A percentile compares a stretch with the other conserved stretches of the same genome.
These are phyloP conservation scores for Trachymyrmex cornetzi DNA, from an alignment of 1,140 invertebrate species.

Conservation along the genomic window DNA sequence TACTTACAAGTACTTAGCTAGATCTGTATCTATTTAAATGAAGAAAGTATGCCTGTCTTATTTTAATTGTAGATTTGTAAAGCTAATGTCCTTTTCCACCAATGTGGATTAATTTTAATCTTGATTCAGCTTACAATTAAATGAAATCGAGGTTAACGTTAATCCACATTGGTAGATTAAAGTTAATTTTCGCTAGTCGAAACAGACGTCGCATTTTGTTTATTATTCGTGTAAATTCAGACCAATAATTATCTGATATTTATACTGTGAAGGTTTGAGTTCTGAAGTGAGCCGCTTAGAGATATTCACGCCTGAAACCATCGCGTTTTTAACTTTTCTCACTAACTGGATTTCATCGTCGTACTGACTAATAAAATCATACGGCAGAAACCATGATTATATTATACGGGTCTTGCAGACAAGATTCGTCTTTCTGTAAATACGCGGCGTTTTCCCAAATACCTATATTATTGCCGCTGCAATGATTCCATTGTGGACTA, in stretches of 20 bases:
- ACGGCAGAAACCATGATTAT: neutral
- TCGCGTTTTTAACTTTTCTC: conserved; percentile 3
- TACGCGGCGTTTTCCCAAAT: neutral
- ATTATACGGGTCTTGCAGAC: neutral
- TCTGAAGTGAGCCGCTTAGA: neutral
- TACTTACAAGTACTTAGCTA: neutral
- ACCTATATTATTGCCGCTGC: conserved; percentile 21
- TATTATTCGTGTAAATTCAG: neutral
- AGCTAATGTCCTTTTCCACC: neutral
- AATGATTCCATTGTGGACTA: neutral
- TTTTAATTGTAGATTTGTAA: neutral
- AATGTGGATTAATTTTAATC: too few relatives aligned
- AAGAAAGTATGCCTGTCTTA: neutral
- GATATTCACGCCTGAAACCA: neutral
- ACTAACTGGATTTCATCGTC: conserved; percentile 30
- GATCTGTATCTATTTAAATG: conserved; percentile 11
- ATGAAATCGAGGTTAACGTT: too few relatives aligned
- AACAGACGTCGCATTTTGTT: neutral
- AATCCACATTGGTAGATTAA: too few relatives aligned
- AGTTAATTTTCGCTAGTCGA: too few relatives aligned
- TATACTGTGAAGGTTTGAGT: neutral
- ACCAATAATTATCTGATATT: neutral
- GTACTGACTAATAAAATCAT: conserved; percentile 16
- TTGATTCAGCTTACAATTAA: too few relatives aligned
- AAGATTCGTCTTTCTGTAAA: conserved; percentile 19